Conservation (phyloP, 2,888 invertebrate genomes). For the Ernsta delagoae region DNA sequence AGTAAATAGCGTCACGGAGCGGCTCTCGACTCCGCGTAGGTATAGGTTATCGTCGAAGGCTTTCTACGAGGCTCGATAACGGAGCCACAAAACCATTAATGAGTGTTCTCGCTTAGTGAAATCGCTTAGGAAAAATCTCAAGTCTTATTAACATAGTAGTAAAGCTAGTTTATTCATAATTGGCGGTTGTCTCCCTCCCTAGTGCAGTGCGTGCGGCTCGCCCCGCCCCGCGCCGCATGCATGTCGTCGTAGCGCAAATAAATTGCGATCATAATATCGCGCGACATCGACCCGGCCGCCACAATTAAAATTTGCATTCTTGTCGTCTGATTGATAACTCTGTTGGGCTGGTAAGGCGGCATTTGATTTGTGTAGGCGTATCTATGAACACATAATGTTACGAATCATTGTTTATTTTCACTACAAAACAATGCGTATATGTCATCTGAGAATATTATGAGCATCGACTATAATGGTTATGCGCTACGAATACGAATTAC, state of each 20-base stretch:
- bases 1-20: constrained; percentile 40
- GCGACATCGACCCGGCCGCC: constrained; percentile 61
- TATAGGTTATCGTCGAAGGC: constrained; percentile 45
- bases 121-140: constrained; percentile 80
- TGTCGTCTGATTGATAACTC: constrained; percentile 78
- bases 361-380: constrained; percentile 61
- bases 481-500: neutral
- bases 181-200: constrained; percentile 73
- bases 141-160: constrained; percentile 80
- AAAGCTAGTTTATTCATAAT: constrained; percentile 82
- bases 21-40: constrained; percentile 44
- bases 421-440: constrained; percentile 24
- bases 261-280: constrained; percentile 72
- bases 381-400: constrained; percentile 22
- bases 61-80: constrained; percentile 72
- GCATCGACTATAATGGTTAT: neutral
- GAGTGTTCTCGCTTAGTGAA: constrained; percentile 74
- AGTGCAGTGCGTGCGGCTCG: constrained; percentile 57
- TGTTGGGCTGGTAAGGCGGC: constrained; percentile 69
- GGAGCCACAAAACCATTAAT: constrained; percentile 76
- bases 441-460: constrained; percentile 3
- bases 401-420: constrained; percentile 30
- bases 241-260: constrained; percentile 60
- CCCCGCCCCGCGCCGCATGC: constrained; percentile 59
- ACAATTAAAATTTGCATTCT: constrained; percentile 83